Conservation (phyloP, 2,797 vertebrate genomes). For the Siniperca scherzeri region DNA sequence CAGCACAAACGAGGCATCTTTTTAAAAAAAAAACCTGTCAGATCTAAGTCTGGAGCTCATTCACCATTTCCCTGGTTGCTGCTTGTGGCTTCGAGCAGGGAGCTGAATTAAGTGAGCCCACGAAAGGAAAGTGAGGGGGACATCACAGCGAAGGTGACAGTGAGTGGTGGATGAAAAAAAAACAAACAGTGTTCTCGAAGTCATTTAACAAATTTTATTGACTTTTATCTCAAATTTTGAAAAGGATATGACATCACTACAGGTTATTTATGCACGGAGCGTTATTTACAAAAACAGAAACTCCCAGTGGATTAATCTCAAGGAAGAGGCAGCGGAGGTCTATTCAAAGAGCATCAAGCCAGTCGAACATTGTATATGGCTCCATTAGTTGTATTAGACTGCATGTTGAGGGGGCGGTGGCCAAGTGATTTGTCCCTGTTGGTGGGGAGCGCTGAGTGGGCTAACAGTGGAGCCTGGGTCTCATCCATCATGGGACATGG, state of each 20-base stretch:
- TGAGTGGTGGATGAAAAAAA: conserved; percentile 17
- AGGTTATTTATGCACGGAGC: conserved; percentile 10
- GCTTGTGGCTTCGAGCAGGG: conserved; percentile 49
- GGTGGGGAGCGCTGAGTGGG: conserved; percentile 70
- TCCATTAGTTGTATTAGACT: conserved; percentile 79
- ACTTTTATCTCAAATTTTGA: conserved; percentile 23
- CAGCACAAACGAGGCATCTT: conserved; percentile 79
- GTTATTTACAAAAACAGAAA: conserved; percentile 48
- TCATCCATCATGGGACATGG: conserved; percentile 80
- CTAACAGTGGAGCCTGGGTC: conserved; percentile 62
- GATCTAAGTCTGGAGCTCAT: conserved; percentile 70
- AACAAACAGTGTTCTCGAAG: neutral
- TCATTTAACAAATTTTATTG: conserved; percentile 24
- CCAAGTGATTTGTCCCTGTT: conserved; percentile 78
- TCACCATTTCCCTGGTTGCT: conserved; percentile 64
- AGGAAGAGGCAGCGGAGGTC: conserved; percentile 36
- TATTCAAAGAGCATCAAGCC: conserved; percentile 51
- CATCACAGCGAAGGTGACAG: conserved; percentile 33
- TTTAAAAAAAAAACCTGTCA: conserved; percentile 72
- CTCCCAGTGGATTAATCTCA: conserved; percentile 48
- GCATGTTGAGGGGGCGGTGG: conserved; percentile 59
- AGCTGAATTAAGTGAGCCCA: conserved; percentile 65
- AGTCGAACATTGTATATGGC: conserved; percentile 61
- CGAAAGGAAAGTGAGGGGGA: conserved; percentile 44
- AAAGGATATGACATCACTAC: neutral